These are phyloP conservation scores for Fulica atra DNA, from an alignment of 2,113 vertebrate genomes.

Conservation along the genomic window DNA sequence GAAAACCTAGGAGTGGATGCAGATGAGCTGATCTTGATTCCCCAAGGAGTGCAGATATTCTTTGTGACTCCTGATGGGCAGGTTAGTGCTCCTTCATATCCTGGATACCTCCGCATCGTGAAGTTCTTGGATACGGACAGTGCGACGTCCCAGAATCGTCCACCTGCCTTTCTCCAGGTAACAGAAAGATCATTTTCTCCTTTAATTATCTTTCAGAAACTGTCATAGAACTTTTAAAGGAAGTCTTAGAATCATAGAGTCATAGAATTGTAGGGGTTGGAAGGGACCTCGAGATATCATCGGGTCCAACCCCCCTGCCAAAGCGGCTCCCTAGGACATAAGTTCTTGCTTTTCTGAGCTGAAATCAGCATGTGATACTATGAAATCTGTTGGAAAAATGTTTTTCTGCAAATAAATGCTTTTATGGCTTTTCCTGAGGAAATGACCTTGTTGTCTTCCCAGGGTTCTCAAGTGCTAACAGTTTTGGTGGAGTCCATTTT, in stretches of 20 bases:
- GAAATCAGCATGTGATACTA: background rate
- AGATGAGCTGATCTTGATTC: constrained; percentile 89
- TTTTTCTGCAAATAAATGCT: background rate
- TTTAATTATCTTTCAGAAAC: background rate
- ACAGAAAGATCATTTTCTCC: background rate
- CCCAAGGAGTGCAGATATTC: constrained; percentile 95
- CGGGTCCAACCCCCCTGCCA: no score
- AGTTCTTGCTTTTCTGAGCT: background rate
- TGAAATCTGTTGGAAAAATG: background rate
- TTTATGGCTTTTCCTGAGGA: background rate
- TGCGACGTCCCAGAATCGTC: constrained; percentile 75
- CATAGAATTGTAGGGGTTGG: no score
- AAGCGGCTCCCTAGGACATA: no score
- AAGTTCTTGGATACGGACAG: constrained; percentile 84
- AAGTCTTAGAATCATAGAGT: no score
- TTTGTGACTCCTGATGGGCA: constrained; percentile 93
- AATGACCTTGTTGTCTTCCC: background rate
- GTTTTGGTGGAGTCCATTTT: background rate
- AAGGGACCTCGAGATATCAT: no score
- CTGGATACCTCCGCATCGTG: constrained; percentile 93
- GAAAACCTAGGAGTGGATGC: constrained; percentile 89
- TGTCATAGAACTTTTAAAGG: background rate
- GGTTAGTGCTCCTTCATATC: constrained; percentile 96
- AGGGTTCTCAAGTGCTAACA: background rate
- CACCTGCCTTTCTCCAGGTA: constrained; percentile 96